A percentile compares a stretch with the other conserved stretches of the same genome.
These are phyloP conservation scores for Dioctria rufipes DNA, from an alignment of 2,888 invertebrate genomes.

Conservation along the genomic window DNA sequence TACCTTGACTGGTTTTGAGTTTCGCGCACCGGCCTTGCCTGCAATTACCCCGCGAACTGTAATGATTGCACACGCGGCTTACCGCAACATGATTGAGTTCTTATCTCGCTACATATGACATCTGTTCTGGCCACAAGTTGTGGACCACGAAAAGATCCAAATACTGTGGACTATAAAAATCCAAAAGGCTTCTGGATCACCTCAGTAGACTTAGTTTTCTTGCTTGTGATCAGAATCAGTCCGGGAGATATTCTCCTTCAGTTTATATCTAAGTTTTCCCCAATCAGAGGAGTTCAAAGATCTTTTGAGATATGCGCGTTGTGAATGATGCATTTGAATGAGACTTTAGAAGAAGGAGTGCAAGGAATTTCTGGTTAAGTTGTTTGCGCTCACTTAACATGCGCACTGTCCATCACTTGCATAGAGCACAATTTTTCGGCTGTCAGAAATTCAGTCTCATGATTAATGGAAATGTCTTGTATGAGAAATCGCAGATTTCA, in stretches of 20 bases:
- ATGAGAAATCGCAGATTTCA: slow-evolving; percentile 32
- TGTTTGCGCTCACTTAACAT: not conserved
- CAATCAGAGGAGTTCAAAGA: slow-evolving; percentile 21
- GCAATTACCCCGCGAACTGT: slow-evolving; percentile 26
- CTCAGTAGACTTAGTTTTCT: not conserved
- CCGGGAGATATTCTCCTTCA: not conserved
- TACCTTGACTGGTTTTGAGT: slow-evolving; percentile 43
- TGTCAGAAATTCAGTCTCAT: slow-evolving; percentile 22
- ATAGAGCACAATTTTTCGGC: slow-evolving; percentile 40
- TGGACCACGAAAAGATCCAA: too few relatives aligned
- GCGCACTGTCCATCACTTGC: not conserved
- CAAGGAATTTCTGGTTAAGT: not conserved
- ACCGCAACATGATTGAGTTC: slow-evolving; percentile 52
- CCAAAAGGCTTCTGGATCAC: not conserved
- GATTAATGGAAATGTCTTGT: slow-evolving; percentile 37
- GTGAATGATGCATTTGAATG: slow-evolving; percentile 41
- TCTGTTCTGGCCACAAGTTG: slow-evolving; percentile 19
- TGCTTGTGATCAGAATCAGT: not conserved
- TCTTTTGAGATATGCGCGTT: slow-evolving; percentile 15
- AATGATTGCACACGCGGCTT: slow-evolving; percentile 29
- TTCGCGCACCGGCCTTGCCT: slow-evolving; percentile 49
- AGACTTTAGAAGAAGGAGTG: slow-evolving; percentile 1
- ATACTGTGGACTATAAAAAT: not conserved
- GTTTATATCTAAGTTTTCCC: not conserved
- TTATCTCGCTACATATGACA: slow-evolving; percentile 47